Evolutionary conservation across 1,140 invertebrate genomes (phyloP).

Genomic region (Neodiprion pinetum): DNA sequence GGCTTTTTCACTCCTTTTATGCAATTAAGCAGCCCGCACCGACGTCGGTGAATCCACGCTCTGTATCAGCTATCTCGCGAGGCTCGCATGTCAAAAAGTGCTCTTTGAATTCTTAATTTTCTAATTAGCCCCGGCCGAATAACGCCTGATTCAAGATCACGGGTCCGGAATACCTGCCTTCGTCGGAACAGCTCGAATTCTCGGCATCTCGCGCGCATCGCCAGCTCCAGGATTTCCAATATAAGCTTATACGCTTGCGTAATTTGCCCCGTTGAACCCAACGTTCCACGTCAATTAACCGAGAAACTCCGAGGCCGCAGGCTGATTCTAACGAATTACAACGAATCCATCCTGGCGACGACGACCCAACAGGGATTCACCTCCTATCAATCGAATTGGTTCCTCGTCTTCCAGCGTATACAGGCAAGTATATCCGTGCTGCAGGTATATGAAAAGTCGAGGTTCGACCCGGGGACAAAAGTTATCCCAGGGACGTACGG

Average conservation of each 20-base stretch:
- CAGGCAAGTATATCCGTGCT: not conserved
- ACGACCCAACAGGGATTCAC: slow-evolving; percentile 38
- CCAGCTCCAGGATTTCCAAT: not conserved
- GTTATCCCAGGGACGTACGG: slow-evolving; percentile 42
- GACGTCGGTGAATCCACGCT: slow-evolving; percentile 25
- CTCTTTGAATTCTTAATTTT: slow-evolving; percentile 8
- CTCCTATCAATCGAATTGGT: slow-evolving; percentile 6
- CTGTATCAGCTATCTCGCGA: slow-evolving; percentile 25
- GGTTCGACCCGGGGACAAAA: slow-evolving; percentile 40
- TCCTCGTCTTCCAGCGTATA: not conserved
- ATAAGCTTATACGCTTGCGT: not conserved
- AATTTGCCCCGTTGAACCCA: not conserved
- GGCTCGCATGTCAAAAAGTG: slow-evolving; percentile 9
- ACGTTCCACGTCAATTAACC: not conserved
- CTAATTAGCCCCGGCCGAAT: slow-evolving; percentile 1
- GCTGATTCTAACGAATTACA: not conserved
- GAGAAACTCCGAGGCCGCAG: not conserved
- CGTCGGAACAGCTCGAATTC: slow-evolving; percentile 39
- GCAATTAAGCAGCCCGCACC: slow-evolving; percentile 45
- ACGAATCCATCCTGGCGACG: slow-evolving; percentile 16
- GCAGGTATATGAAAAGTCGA: not conserved
- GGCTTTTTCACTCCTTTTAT: slow-evolving; percentile 38
- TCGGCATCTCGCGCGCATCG: slow-evolving; percentile 30
- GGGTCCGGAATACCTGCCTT: slow-evolving; percentile 40
- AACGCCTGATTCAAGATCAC: slow-evolving; percentile 18